Conservation (phyloP, 2,113 vertebrate genomes). For the Pseudorasbora parva region DNA sequence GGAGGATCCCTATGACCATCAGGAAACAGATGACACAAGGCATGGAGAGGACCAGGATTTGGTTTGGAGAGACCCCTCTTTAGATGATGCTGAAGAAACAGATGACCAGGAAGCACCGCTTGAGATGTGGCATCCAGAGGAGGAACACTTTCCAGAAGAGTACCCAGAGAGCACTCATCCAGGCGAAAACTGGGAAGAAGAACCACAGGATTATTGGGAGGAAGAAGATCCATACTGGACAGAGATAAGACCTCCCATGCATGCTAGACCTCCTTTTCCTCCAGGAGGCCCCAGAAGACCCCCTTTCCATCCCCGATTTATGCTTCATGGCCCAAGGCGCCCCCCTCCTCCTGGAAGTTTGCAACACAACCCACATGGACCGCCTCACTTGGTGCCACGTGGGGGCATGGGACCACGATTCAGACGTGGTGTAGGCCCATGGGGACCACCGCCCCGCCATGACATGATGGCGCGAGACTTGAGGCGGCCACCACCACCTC, state of each 20-base stretch:
- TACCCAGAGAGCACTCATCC: slow-evolving; percentile 72
- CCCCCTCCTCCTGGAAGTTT: slow-evolving; percentile 68
- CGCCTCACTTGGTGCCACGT: slow-evolving; percentile 57
- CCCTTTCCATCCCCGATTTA: slow-evolving; percentile 80
- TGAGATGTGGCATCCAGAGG: slow-evolving; percentile 79
- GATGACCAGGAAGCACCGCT: slow-evolving; percentile 59
- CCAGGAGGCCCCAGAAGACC: slow-evolving; percentile 72
- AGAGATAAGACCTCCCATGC: slow-evolving; percentile 81
- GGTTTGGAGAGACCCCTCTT: slow-evolving; percentile 69
- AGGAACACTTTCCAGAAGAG: slow-evolving; percentile 76
- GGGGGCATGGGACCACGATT: slow-evolving; percentile 73
- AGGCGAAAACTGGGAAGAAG: slow-evolving; percentile 86
- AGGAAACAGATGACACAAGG: slow-evolving; percentile 67
- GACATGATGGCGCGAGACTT: slow-evolving; percentile 69
- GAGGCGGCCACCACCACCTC: slow-evolving; percentile 74
- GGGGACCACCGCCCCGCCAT: slow-evolving; percentile 74
- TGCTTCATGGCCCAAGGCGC: slow-evolving; percentile 69
- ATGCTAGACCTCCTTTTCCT: slow-evolving; percentile 74
- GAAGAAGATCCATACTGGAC: slow-evolving; percentile 82
- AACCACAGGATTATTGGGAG: slow-evolving; percentile 79
- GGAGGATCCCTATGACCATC: slow-evolving; percentile 66
- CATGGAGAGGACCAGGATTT: slow-evolving; percentile 64
- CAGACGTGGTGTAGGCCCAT: slow-evolving; percentile 71
- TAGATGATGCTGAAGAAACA: slow-evolving; percentile 73
- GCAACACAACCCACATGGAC: slow-evolving; percentile 63